A percentile compares a stretch with the other conserved stretches of the same genome.
Evolutionary conservation across 2,797 vertebrate genomes (phyloP).

Genomic region (Botia kubotai): DNA sequence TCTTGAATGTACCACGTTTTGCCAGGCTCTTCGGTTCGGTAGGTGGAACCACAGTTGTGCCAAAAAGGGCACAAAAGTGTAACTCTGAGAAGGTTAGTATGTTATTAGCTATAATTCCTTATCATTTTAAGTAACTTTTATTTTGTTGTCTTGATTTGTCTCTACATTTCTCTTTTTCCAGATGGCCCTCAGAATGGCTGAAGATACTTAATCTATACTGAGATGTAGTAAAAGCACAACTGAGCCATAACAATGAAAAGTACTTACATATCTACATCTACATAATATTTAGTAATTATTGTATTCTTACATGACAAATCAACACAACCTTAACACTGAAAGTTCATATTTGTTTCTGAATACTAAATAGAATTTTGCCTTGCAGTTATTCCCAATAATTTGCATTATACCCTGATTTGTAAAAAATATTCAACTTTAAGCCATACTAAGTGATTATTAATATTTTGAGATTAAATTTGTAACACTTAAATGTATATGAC

Average conservation of each 20-base stretch:
- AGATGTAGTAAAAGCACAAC: slow-evolving; percentile 21
- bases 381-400: background rate
- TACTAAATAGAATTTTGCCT: background rate
- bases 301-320: background rate
- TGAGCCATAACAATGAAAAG: slow-evolving; percentile 1
- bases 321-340: background rate
- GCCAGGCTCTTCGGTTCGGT: slow-evolving; percentile 89
- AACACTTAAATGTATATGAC: slow-evolving; percentile 12
- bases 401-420: background rate
- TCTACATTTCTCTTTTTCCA: slow-evolving; percentile 61
- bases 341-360: background rate
- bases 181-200: slow-evolving; percentile 90
- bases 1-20: slow-evolving; percentile 82
- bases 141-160: background rate
- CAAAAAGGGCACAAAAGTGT: slow-evolving; percentile 68
- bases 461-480: background rate
- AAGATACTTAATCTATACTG: slow-evolving; percentile 61
- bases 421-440: background rate
- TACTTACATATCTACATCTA: no score
- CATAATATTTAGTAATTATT: slow-evolving; percentile 14
- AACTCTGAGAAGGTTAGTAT: slow-evolving; percentile 48
- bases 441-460: background rate
- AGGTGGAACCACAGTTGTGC: slow-evolving; percentile 66
- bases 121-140: background rate
- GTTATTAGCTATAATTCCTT: slow-evolving; percentile 39